Conservation (phyloP, 2,797 vertebrate species). For the Platyrinchus mystaceus region DNA sequence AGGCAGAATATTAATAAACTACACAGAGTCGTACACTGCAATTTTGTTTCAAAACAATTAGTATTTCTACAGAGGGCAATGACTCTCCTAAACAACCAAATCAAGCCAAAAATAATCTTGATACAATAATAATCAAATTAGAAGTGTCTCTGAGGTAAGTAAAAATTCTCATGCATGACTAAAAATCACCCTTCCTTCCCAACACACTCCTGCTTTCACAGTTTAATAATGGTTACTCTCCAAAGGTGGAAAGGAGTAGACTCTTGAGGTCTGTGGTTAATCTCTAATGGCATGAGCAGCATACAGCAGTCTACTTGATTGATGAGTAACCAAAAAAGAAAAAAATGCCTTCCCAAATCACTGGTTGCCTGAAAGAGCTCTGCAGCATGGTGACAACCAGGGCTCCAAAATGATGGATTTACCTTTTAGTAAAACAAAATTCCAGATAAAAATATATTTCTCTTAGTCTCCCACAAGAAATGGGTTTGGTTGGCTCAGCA, state of each 20-base stretch:
- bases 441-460: slow-evolving; percentile 59
- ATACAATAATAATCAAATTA: background rate
- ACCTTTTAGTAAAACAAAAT: slow-evolving; percentile 58
- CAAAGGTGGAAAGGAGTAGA: background rate
- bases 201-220: background rate
- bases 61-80: background rate
- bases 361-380: background rate
- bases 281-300: slow-evolving; percentile 44
- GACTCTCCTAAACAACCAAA: background rate
- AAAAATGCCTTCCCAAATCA: slow-evolving; percentile 31
- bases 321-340: slow-evolving; percentile 51
- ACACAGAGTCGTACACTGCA: background rate
- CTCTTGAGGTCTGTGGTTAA: slow-evolving; percentile 42
- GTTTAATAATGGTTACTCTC: slow-evolving; percentile 16
- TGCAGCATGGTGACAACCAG: slow-evolving; percentile 31
- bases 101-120: background rate
- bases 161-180: slow-evolving; percentile 3
- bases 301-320: slow-evolving; percentile 52
- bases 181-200: background rate
- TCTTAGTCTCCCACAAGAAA: slow-evolving; percentile 23
- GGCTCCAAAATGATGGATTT: slow-evolving; percentile 60
- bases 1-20: background rate
- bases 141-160: background rate
- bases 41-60: background rate
- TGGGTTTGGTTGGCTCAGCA: slow-evolving; percentile 26